These are phyloP conservation scores for Anarsia innoxiella DNA, from an alignment of 2,888 invertebrate genomes.

Conservation along the genomic window DNA sequence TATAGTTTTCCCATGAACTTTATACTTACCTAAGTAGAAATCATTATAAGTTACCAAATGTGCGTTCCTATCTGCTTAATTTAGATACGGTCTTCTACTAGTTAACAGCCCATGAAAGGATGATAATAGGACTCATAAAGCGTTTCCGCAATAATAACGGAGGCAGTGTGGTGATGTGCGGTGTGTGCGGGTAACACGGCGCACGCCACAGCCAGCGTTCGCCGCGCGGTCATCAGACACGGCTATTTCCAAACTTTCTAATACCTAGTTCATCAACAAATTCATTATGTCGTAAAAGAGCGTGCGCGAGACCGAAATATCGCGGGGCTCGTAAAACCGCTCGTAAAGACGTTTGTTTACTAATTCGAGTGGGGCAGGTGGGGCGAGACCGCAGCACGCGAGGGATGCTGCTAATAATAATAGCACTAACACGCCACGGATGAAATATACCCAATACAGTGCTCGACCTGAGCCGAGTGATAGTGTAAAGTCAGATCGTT, in stretches of 20 bases:
- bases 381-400: constrained; percentile 37
- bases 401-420: constrained; percentile 63
- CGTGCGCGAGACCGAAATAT: constrained; percentile 72
- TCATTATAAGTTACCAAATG: too few species aligned
- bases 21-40: too few species aligned
- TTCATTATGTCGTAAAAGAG: constrained; percentile 74
- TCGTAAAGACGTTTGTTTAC: constrained; percentile 76
- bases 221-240: constrained; percentile 53
- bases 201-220: not conserved
- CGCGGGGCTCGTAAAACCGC: constrained; percentile 70
- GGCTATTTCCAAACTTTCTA: constrained; percentile 73
- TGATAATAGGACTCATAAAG: constrained; percentile 6
- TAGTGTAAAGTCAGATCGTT: constrained; percentile 61
- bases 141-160: constrained; percentile 12
- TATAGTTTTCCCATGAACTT: too few species aligned
- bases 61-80: too few species aligned
- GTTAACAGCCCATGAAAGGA: constrained; percentile 10
- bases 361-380: constrained; percentile 73
- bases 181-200: too few species aligned
- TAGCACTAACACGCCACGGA: constrained; percentile 24
- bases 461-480: constrained; percentile 28
- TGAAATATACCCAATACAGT: too few species aligned
- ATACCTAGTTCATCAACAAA: constrained; percentile 74
- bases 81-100: constrained; percentile 5
- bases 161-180: too few species aligned